Base-by-base conservation (phyloP, 2,113 vertebrate genomes). In the Myotis lucifugus region DNA sequence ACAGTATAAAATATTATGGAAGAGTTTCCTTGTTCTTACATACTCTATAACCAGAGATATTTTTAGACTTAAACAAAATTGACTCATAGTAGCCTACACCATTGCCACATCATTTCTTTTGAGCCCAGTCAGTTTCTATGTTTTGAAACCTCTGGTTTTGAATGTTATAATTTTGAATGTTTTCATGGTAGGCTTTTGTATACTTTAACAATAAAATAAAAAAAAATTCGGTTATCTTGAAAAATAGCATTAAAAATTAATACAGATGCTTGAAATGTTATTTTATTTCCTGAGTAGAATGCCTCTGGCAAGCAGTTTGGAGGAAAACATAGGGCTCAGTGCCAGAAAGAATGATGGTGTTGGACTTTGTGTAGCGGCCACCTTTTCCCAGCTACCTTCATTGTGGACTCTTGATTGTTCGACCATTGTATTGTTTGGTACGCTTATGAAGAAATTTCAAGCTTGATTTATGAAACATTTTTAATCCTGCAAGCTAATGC, bases 1-100 rank as follows among this genome's bases (percentile, higher is more conserved):
- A 85, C 18, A 83, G 37, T 59, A 50, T 82, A 69, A 94, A 76
- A 83, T 91, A 74, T 32, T 84, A 82, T 40, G 42, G 54, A 92
- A 56, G 69, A 84, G 48, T 69, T 92, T 94, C 48, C 70, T 95
- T 96, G 74, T 88, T 73, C 18, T 93, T 59, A 54, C 29, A 34
- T 87, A 95, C 18, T 86, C 40, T 34, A 34, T 81, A 72, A 42
- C 69, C 40, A 76, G 87, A 77, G 61, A 17, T 77, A 48, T 48
- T 93, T 96, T 96, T 91, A 94, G 64, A 77, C 18, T 79, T 96
- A 92, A 96, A 61, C 70, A 93, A 72, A 94, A 95, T 90, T 96
- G 76, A 78, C 40, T 94, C 54, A 89, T 18, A 32, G 21, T 83
- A 64, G 66, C 25, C 56, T 64, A 56, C 32, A 84, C 90, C 73